phyloP scores from a whole-genome alignment of 1,140 invertebrate genomes.

The Zaprionus ornatus region DNA sequence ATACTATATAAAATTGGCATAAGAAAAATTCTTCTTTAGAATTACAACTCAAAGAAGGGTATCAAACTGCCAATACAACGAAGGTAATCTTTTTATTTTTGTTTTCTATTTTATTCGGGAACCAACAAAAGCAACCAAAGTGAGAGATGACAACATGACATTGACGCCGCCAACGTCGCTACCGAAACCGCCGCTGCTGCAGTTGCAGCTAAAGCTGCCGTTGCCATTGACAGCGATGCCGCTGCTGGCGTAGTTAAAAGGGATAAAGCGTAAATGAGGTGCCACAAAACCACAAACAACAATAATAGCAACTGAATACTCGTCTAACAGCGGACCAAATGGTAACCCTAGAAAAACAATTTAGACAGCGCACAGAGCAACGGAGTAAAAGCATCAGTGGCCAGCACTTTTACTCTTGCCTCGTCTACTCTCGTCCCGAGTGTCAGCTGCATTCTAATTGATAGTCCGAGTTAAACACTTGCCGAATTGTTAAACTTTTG shows the following conservation, averaged over 20 bases:
- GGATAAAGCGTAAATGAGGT: constrained; percentile 55
- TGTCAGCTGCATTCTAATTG: constrained; percentile 1
- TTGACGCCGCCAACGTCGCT: constrained; percentile 24
- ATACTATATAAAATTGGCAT: too few species aligned
- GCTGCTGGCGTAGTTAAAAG: constrained; percentile 30
- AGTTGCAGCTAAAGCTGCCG: too few species aligned
- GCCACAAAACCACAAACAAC: constrained; percentile 36
- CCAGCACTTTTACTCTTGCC: not conserved
- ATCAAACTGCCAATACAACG: too few species aligned
- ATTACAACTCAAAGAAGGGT: too few species aligned
- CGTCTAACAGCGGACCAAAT: not conserved
- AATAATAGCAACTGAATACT: constrained; percentile 5
- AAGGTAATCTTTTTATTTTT: not conserved
- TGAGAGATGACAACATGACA: constrained; percentile 40
- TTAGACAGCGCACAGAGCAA: constrained; percentile 25
- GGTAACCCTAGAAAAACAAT: constrained; percentile 38
- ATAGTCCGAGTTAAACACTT: not conserved
- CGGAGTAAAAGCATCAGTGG: not conserved
- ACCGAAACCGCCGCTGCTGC: not conserved
- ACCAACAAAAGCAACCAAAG: constrained; percentile 22
- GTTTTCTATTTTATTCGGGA: constrained; percentile 12
- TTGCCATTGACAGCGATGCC: not conserved
- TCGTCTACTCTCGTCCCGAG: not conserved
- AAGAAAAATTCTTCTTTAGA: too few species aligned
- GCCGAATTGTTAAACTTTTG: not conserved